Percentiles rank a stretch among this genome's conserved stretches.
Evolutionary conservation across 2,797 vertebrate genomes (phyloP).

Genomic region (Halcyon smyrnensis): DNA sequence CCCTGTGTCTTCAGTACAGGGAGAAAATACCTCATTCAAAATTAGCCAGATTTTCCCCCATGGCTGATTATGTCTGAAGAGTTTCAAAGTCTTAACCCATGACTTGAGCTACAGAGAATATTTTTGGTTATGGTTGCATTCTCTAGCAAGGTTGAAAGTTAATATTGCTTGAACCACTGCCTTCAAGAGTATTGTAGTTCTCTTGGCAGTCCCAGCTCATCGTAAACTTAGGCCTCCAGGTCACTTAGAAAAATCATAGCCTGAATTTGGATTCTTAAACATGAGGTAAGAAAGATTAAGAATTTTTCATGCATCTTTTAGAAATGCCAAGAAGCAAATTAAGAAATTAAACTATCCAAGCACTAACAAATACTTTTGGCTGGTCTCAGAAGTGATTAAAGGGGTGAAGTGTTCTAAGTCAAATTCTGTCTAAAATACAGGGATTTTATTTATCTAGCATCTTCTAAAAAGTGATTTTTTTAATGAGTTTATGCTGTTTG

Average conservation of each 20-base stretch:
- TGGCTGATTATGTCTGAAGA: neutral
- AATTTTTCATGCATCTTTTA: neutral
- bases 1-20: neutral
- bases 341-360: neutral
- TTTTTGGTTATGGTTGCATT: neutral
- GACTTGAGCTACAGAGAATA: neutral
- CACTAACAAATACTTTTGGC: neutral
- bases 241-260: neutral
- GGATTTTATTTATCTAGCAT: neutral
- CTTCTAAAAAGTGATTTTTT: neutral
- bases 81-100: neutral
- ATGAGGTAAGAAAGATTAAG: neutral
- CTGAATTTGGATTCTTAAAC: neutral
- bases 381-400: neutral
- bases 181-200: neutral
- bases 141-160: neutral
- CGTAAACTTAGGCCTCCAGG: neutral
- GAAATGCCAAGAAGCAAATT: neutral
- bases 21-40: neutral
- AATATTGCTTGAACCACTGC: neutral
- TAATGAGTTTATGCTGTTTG: neutral
- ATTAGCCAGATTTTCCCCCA: neutral
- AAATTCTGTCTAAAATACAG: neutral
- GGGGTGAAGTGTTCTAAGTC: neutral
- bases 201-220: neutral